phyloP scores from a whole-genome alignment of 2,888 invertebrate species.

The Habroteleia sp. region DNA sequence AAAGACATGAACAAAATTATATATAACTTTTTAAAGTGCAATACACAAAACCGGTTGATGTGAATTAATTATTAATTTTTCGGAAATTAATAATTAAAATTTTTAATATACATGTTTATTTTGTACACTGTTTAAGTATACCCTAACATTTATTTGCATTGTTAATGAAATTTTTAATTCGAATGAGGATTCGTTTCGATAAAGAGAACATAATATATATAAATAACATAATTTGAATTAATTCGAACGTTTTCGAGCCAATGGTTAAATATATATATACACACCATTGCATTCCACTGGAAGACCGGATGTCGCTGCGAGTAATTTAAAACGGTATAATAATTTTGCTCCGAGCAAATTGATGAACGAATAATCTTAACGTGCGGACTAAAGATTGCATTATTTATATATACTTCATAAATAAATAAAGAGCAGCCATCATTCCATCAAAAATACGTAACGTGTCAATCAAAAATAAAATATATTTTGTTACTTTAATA shows the following conservation, averaged over 20 bases:
- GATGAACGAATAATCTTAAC: constrained; percentile 53
- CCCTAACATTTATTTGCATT: too few relatives aligned
- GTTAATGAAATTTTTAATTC: too few relatives aligned
- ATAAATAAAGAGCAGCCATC: constrained; percentile 11
- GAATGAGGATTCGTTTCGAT: background rate
- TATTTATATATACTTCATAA: constrained; percentile 17
- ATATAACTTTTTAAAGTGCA: too few relatives aligned
- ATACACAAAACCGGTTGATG: too few relatives aligned
- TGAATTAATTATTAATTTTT: too few relatives aligned
- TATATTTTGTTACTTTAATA: too few relatives aligned
- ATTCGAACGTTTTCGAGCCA: constrained; percentile 52
- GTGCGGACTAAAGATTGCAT: constrained; percentile 17
- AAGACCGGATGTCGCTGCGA: constrained; percentile 70
- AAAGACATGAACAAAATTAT: too few relatives aligned
- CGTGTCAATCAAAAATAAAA: too few relatives aligned
- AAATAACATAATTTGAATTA: constrained; percentile 38
- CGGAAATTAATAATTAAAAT: too few relatives aligned
- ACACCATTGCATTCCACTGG: constrained; percentile 69
- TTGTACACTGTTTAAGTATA: too few relatives aligned
- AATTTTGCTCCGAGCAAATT: constrained; percentile 60
- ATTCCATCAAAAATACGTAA: background rate
- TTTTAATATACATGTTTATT: too few relatives aligned
- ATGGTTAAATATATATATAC: constrained; percentile 70
- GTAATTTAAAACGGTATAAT: constrained; percentile 66
- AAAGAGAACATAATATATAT: constrained; percentile 10